These are phyloP conservation scores for Eidolon helvum DNA, from an alignment of 2,113 vertebrate species.

Conservation along the genomic window DNA sequence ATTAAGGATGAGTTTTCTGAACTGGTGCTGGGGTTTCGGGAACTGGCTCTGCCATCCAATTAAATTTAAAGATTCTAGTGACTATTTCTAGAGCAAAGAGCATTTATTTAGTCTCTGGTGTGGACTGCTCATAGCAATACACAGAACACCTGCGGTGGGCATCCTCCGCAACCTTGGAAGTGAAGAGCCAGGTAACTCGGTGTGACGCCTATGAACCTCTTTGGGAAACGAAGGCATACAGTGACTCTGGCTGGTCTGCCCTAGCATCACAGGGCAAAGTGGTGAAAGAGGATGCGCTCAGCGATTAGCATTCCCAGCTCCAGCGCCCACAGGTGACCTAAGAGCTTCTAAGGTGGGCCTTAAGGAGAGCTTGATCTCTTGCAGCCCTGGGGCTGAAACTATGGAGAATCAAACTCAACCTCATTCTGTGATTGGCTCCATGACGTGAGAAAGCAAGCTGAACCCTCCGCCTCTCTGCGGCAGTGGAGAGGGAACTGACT, in stretches of 20 bases:
- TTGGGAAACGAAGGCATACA: not conserved
- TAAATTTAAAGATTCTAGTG: not conserved
- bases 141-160: not conserved
- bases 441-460: not conserved
- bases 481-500: too few species aligned
- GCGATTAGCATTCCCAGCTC: not conserved
- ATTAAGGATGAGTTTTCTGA: not conserved
- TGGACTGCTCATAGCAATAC: too few species aligned
- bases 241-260: not conserved
- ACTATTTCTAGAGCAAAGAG: not conserved
- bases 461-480: rapidly evolving
- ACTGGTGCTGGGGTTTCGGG: not conserved
- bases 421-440: not conserved
- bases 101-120: not conserved
- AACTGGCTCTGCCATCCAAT: not conserved
- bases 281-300: not conserved
- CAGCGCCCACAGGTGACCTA: not conserved
- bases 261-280: not conserved
- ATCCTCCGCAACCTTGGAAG: not conserved
- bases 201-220: not conserved
- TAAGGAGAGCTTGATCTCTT: not conserved
- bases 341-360: too few species aligned
- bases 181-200: not conserved
- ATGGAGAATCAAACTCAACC: not conserved
- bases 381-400: too few species aligned